Percentiles rank a stretch among this genome's conserved stretches.
These are phyloP conservation scores for Ceyx margarethae DNA, from an alignment of 2,113 vertebrate species.

Conservation along the genomic window DNA sequence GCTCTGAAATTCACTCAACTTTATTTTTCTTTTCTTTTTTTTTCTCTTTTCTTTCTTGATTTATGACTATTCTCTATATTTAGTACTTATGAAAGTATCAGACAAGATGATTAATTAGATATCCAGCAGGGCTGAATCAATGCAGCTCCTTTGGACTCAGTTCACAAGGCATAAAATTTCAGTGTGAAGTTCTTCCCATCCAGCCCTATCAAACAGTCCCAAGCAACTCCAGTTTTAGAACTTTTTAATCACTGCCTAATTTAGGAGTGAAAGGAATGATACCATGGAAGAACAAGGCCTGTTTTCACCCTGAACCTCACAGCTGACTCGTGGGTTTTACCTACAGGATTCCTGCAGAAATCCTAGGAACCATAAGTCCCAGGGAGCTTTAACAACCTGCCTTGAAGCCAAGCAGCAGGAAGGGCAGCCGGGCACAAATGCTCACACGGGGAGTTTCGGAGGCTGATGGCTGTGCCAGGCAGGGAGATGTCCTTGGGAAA, in stretches of 20 bases:
- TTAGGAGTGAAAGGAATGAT: neutral
- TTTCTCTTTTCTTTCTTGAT: neutral
- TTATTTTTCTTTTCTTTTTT: neutral
- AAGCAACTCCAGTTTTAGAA: neutral
- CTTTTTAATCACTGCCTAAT: neutral
- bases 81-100: neutral
- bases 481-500: conserved; percentile 56
- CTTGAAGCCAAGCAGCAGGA: neutral
- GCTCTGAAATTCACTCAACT: neutral
- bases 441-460: accelerated
- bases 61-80: neutral
- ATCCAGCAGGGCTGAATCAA: neutral
- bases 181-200: neutral
- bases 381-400: neutral
- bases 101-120: neutral
- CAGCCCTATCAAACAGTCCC: neutral
- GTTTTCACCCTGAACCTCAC: neutral
- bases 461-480: neutral
- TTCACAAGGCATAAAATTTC: neutral
- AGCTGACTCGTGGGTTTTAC: neutral
- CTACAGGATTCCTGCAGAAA: neutral
- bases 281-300: neutral
- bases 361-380: neutral
- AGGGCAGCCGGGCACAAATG: accelerated
- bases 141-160: neutral